Evolutionary conservation across 1,140 invertebrate genomes (phyloP), one percentile per base, ranked within the genome.

Genomic region (Nomia melanderi): DNA sequence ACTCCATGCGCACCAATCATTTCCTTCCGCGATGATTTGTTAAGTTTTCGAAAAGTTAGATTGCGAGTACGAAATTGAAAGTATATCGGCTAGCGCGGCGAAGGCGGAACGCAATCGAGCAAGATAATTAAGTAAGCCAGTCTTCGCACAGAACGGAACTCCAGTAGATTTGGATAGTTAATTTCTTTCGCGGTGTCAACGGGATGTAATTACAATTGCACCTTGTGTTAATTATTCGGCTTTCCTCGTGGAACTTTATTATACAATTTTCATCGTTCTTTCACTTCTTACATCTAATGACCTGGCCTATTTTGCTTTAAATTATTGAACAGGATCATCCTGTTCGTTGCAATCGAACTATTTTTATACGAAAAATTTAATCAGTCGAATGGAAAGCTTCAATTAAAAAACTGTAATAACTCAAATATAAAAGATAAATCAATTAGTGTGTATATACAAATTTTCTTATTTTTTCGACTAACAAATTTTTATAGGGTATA

Each of bases 71-170:
- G 14, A 23, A 62, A 60, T 60, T 53, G 65, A 41, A 62, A 60
- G 54, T 70, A 41, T 70, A 77, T 70, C 66, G 57, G 31, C 7
- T 31, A 56, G 14, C 6, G 25, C 8, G 25, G 8, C 50, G 62
- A 31, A 66, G 36, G 39, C 23, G 53, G 17, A 53, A 41, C 41
- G 74, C 33, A 62, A 70, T 77, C 66, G 56, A n/a, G 56, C 44
- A 56, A 39, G 66, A 53, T 67, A 79, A 79, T 75, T 76, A 54
- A 76, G 75, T 29, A 79, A 76, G 29, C 23, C 31, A 1, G 20
- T 50, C 23, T 14, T 29, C 65, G 59, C 36, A 59, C 53, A 29
- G 17, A 50, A 65, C 41, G 63, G 53, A 69, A 67, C 31, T 53
- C 41, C 39, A 29, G 3, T 47, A 23, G 5, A 23, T 29, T 20